Base-by-base conservation (phyloP, 2,888 invertebrate species). In the Endotricha flammealis region DNA sequence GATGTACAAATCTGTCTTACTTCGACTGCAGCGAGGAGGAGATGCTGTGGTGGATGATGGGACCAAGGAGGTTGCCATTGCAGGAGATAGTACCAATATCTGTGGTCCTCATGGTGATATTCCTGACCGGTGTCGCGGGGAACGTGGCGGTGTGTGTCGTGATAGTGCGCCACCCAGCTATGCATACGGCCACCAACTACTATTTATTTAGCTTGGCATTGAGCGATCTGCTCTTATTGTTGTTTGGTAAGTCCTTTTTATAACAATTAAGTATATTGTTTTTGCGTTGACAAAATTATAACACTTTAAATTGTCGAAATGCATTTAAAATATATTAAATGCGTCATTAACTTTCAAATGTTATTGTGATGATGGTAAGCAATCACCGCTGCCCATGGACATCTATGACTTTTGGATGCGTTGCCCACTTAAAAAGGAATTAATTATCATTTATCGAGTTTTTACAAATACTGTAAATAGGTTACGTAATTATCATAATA, bases 181-280 rank as follows among this genome's bases (percentile, higher is more conserved):
- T 97, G 92, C 95, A 95, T 57, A 95, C 95, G 0, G 93, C 96
- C 0, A 97, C 97, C 0, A 97, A 97, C 67, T 97, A 95, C 67
- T 97, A 97, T 66, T 87, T 97, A 30, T 95, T 96, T 83, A 96
- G 94, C 64, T 80, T 96, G 75, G 95, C 97, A 10, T 82, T 96
- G 9, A 95, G 96, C 11, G 97, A 97, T 72, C 81, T 97, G 10
- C 89, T 93, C 32, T 88, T 96, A 44, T 83, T 97, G 8, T 65
- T 95, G 3, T 90, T 96, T 54, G 97, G 96, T 93, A 73, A 91
- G 93, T 90, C 12, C n/a, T 30, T 17, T 7, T 28, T 20, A 16
- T 14, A 27, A 30, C 25, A 29, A 33, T 17, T 16, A 25, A 12
- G 13, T 13, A 28, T 29, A 29, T 20, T 11, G 2, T 9, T 8